Base-by-base conservation (phyloP, 2,797 vertebrate species). In the Pelochelys cantorii region DNA sequence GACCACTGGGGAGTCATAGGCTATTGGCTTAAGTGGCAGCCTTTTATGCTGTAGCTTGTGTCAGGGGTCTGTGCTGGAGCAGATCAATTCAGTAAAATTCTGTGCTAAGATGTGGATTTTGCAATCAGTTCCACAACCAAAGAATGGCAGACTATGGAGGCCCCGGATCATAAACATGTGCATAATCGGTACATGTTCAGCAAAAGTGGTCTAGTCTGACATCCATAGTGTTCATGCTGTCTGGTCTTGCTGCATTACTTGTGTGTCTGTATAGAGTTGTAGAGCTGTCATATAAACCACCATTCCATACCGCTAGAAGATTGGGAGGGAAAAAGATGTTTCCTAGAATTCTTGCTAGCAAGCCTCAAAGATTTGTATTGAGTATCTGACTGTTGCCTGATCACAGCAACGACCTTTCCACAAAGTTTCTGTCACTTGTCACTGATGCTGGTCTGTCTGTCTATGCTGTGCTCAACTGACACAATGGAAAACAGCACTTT, bases 371-470 rank as follows among this genome's bases (percentile, higher is more conserved):
- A 86, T 88, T 78, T 59, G 52, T 85, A 80, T 59, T 60, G 89
- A 90, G 90, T 34, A 74, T 79, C 81, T 92, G 91, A 78, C 79
- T 84, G 82, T 85, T 55, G 81, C 57, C 52, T 86, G 87, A 83
- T 93, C 92, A 81, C 85, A 94, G 94, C 83, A 86, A 91, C 89
- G 81, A 60, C 86, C 84, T 87, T 91, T 89, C 86, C 81, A 1
- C 29, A 18, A 86, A 65, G 86, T 82, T 84, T 84, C 79, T 78
- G 8, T 86, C 65, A 1, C 11, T 68, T 2, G 1, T 60, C 89
- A 14, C 55, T 60, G 87, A 5, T 85, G 87, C 87, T 11, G 4
- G 82, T 65, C 84, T 87, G 88, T 86, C 91, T 84, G 84, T 79
- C 3, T 7, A 71, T 52, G 54, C 78, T 34, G 48, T 86, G 91